Conservation (phyloP, 2,113 vertebrate genomes). For the Fukomys damarensis region DNA sequence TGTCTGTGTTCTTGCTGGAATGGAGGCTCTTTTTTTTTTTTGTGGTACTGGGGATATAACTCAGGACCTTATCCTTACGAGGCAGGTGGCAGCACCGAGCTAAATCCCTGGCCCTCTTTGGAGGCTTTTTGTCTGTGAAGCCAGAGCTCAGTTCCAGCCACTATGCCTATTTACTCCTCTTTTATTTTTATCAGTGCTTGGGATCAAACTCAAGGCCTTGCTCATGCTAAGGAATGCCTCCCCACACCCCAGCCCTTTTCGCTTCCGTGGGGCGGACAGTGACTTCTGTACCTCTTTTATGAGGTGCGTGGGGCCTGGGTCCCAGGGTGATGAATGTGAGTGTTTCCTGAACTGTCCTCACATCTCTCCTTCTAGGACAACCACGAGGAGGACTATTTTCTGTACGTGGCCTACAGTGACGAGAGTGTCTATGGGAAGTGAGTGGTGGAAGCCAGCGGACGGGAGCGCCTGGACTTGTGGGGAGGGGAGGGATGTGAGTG, state of each 20-base stretch:
- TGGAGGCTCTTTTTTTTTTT: neutral
- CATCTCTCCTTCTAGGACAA: conserved; percentile 90
- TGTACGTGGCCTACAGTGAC: conserved; percentile 98
- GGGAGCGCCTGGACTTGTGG: conserved; percentile 75
- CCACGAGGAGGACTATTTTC: conserved; percentile 98
- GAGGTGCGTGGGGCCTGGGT: neutral
- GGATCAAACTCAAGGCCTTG: neutral
- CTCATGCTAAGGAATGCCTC: neutral
- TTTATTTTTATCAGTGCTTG: neutral
- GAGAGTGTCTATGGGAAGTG: conserved; percentile 98
- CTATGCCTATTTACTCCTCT: neutral
- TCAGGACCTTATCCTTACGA: too few species aligned
- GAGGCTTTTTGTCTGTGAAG: neutral
- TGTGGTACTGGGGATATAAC: too few species aligned
- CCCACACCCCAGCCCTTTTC: neutral
- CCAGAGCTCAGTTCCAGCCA: neutral
- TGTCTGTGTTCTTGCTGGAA: neutral
- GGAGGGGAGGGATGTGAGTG: conserved; percentile 71
- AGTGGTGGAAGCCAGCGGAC: conserved; percentile 77
- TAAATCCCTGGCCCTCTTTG: neutral
- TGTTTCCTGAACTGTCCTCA: conserved; percentile 7
- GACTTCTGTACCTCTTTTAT: rapidly evolving
- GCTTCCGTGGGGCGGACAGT: neutral
- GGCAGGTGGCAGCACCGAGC: too few species aligned
- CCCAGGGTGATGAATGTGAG: neutral